Evolutionary conservation across 2,797 vertebrate species (phyloP).

Genomic region (Ciconia nigra): DNA sequence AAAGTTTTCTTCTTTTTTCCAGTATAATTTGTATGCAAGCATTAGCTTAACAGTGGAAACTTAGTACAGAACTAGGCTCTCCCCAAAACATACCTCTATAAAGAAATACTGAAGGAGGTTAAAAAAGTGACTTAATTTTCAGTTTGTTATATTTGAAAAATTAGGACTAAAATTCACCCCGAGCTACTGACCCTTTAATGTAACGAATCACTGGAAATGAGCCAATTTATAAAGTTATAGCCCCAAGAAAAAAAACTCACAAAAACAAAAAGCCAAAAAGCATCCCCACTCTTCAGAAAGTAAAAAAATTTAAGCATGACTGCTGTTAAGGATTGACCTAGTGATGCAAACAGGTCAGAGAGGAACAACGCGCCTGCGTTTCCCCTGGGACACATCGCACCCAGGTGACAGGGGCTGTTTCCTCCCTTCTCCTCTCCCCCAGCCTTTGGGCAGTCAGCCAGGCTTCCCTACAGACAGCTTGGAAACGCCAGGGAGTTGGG

Average conservation of each 20-base stretch:
- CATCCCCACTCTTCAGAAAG: not conserved
- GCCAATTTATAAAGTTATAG: not conserved
- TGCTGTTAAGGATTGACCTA: not conserved
- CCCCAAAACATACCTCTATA: not conserved
- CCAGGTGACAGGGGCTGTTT: fast-evolving
- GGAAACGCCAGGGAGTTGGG: not conserved
- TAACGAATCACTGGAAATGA: not conserved
- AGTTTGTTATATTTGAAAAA: not conserved
- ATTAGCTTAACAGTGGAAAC: constrained; percentile 3
- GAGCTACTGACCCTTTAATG: not conserved
- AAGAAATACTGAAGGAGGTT: not conserved
- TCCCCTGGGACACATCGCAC: not conserved
- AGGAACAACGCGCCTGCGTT: not conserved
- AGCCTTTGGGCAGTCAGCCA: not conserved
- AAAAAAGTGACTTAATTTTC: not conserved
- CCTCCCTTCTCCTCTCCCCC: not conserved
- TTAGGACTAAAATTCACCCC: not conserved
- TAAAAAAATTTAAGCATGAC: not conserved
- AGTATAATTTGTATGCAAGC: not conserved
- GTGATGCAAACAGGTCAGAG: not conserved
- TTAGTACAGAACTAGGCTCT: not conserved
- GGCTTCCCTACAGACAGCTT: not conserved
- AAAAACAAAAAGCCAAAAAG: not conserved
- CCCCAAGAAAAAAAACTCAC: not conserved
- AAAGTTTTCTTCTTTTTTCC: not conserved